A percentile compares a stretch with the other conserved stretches of the same genome.
Evolutionary conservation across 2,888 invertebrate species (phyloP).

Genomic region (Lycocerus yunnanus): DNA sequence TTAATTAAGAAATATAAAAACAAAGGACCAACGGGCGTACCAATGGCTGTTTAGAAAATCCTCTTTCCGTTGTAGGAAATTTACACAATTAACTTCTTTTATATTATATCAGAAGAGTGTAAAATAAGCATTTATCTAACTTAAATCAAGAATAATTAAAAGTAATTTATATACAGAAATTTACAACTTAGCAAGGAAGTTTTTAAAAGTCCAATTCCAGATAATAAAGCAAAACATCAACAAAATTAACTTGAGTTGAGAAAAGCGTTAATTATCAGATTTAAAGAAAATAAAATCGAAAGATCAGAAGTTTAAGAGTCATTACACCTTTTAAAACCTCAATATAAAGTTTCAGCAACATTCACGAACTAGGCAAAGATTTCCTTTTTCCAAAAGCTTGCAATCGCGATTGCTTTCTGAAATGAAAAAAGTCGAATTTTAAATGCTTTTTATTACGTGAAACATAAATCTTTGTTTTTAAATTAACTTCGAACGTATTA

Average conservation of each 20-base stretch:
- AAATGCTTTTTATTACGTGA: background rate
- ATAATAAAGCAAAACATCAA: background rate
- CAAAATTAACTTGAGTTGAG: background rate
- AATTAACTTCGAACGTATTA: conserved; percentile 4
- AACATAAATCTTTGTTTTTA: conserved; percentile 1
- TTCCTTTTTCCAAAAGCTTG: background rate
- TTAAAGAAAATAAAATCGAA: background rate
- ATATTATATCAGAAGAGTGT: background rate
- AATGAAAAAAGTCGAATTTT: background rate
- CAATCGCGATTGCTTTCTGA: background rate
- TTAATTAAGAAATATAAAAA: too few relatives aligned
- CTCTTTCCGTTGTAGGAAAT: background rate
- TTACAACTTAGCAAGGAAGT: background rate
- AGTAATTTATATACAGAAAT: background rate
- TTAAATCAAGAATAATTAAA: background rate
- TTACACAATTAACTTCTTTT: background rate
- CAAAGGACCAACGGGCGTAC: background rate
- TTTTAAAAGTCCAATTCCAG: background rate
- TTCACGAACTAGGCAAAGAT: background rate
- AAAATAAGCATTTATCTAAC: background rate
- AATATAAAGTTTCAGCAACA: background rate
- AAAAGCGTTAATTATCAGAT: background rate
- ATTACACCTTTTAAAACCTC: background rate
- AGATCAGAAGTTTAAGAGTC: background rate
- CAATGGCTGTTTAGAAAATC: background rate